phyloP scores from a whole-genome alignment of 2,797 vertebrate genomes.

The Gobionotothen gibberifrons region DNA sequence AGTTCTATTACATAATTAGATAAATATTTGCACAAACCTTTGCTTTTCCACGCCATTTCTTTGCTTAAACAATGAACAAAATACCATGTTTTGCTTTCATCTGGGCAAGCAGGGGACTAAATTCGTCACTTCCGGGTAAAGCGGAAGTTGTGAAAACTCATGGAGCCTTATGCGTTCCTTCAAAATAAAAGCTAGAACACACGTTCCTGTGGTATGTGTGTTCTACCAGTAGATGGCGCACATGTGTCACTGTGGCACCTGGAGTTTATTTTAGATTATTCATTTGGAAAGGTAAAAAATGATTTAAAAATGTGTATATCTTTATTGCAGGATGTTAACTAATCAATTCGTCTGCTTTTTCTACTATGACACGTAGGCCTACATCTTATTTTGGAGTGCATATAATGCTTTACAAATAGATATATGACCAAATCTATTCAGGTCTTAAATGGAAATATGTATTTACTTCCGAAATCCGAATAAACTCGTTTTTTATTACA shows the following conservation, averaged over 20 bases:
- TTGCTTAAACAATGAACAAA: not conserved
- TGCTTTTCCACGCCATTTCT: conserved; percentile 49
- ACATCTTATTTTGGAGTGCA: not conserved
- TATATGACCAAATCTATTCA: too few species aligned
- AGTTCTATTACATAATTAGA: rapidly evolving
- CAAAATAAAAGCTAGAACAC: conserved; percentile 47
- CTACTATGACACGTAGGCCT: not conserved
- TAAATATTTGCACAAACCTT: conserved; percentile 42
- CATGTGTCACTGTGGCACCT: not conserved
- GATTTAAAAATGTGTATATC: not conserved
- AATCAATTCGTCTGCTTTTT: not conserved
- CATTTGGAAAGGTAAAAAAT: not conserved
- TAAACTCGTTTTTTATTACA: too few species aligned
- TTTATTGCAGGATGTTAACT: not conserved
- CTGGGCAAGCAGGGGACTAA: rapidly evolving
- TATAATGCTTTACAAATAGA: not conserved
- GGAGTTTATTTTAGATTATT: not conserved
- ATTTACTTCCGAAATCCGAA: too few species aligned
- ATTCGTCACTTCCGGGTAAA: conserved; percentile 41
- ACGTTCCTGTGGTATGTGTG: too few species aligned
- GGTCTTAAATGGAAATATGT: too few species aligned
- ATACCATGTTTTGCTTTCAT: not conserved
- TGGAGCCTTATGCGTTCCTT: not conserved
- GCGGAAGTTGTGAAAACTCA: conserved; percentile 50
- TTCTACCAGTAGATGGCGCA: conserved; percentile 11